Conservation (phyloP, 2,888 invertebrate species). For the Archips xylosteana region DNA sequence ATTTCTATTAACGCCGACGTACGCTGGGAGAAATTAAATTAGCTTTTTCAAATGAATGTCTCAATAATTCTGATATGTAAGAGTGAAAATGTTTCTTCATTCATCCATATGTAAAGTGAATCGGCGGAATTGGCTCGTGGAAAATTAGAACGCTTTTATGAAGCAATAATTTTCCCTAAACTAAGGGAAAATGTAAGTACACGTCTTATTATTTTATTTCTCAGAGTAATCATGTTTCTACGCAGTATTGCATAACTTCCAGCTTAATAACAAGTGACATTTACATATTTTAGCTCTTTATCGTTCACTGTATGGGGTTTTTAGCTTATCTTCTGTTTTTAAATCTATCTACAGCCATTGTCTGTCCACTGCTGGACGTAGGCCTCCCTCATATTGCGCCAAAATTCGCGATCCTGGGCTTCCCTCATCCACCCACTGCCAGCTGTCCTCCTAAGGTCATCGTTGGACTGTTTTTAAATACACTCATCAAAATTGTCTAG, state of each 20-base stretch:
- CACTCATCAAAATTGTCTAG: too few relatives aligned
- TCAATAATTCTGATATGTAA: conserved; percentile 32
- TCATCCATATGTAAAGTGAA: conserved; percentile 25
- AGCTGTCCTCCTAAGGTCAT: too few relatives aligned
- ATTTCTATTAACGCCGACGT: conserved; percentile 35
- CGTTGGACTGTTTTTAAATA: too few relatives aligned
- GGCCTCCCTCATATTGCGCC: too few relatives aligned
- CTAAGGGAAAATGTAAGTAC: not conserved
- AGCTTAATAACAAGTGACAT: not conserved
- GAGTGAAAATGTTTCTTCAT: conserved; percentile 30
- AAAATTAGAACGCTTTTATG: conserved; percentile 10
- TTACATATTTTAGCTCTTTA: not conserved
- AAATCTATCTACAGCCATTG: too few relatives aligned
- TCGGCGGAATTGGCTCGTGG: conserved; percentile 9
- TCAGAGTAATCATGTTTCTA: not conserved
- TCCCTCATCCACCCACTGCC: too few relatives aligned
- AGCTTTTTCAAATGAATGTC: conserved; percentile 31
- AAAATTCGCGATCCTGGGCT: too few relatives aligned
- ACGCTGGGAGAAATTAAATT: conserved; percentile 31
- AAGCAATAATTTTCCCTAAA: conserved; percentile 3
- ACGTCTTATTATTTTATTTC: not conserved
- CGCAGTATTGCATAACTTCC: not conserved
- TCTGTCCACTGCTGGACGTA: too few relatives aligned
- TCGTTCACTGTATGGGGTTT: not conserved
- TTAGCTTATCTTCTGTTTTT: not conserved